A percentile compares a stretch with the other conserved stretches of the same genome.
phyloP scores from a whole-genome alignment of 2,113 vertebrate genomes.

The Peromyscus maniculatus region DNA sequence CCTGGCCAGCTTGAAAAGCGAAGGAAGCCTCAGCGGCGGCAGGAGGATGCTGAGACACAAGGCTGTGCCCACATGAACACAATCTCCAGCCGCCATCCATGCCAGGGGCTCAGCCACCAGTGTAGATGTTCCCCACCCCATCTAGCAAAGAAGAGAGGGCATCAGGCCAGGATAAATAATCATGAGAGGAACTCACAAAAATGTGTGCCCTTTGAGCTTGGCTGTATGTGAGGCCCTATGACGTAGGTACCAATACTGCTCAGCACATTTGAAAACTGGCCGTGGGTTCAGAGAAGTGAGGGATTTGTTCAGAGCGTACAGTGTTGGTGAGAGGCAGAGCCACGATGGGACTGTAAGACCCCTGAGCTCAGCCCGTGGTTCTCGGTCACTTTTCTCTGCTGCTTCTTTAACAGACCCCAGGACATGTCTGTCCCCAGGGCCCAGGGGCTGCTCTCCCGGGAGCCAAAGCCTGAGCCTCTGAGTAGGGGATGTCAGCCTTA shows the following conservation, averaged over 20 bases:
- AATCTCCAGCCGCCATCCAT: fast-evolving
- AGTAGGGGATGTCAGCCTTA: background rate
- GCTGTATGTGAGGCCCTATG: background rate
- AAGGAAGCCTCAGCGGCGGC: background rate
- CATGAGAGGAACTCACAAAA: background rate
- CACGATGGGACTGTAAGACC: background rate
- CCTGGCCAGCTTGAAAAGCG: background rate
- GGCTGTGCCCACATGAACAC: fast-evolving
- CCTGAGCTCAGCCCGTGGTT: background rate
- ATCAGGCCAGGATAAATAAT: background rate
- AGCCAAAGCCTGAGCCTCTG: background rate
- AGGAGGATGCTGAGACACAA: fast-evolving
- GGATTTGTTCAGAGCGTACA: background rate
- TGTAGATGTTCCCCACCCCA: background rate
- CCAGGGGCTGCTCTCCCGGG: background rate
- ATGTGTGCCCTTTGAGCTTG: background rate
- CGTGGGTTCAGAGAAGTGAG: background rate
- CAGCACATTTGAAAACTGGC: background rate
- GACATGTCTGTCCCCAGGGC: background rate
- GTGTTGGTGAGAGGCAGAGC: background rate
- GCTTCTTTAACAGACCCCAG: background rate
- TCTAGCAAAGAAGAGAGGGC: background rate
- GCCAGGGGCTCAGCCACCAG: background rate
- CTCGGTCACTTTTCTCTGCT: background rate
- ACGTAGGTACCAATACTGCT: too few species aligned